Conservation (phyloP, 2,113 vertebrate species). For the Petaurus breviceps region DNA sequence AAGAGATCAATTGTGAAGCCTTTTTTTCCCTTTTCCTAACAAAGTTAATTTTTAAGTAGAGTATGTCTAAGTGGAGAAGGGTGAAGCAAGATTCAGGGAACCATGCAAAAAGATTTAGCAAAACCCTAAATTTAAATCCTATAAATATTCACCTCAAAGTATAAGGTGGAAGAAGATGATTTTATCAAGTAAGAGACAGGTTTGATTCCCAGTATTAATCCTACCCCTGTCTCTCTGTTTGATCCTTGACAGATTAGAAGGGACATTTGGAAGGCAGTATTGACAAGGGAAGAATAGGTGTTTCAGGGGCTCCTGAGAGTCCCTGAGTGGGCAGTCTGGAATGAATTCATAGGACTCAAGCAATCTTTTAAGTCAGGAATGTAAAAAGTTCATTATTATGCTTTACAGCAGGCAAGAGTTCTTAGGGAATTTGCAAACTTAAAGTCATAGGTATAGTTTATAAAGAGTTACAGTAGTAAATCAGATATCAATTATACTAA, state of each 20-base stretch:
- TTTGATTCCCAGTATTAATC: background rate
- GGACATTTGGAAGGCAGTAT: background rate
- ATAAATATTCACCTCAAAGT: background rate
- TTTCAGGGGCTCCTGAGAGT: no score
- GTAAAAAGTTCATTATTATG: no score
- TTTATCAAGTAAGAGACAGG: background rate
- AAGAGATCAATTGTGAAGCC: constrained; percentile 67
- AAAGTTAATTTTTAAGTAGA: constrained; percentile 53
- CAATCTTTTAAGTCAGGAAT: no score
- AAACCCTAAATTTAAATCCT: background rate
- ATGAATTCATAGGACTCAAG: no score
- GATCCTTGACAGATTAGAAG: background rate
- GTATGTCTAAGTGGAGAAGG: background rate
- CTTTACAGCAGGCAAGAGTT: no score
- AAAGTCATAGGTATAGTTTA: no score
- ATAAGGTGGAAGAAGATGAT: background rate
- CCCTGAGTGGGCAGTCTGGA: no score
- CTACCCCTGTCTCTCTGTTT: background rate
- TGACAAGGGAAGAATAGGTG: no score
- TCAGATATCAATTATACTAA: no score
- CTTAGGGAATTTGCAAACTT: no score
- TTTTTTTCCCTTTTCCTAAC: background rate
- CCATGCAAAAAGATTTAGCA: background rate
- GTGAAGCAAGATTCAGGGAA: constrained; percentile 23
- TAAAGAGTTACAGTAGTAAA: no score